phyloP scores from a whole-genome alignment of 2,113 vertebrate species.

The cattle (Bos taurus) region ARS-UCD2.0 NC_037336.1:38043001-38043500 shows the following conservation, averaged over 20 bases:
- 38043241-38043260: background rate
- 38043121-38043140: too few relatives aligned
- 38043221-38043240: background rate
- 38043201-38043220: background rate
- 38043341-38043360: background rate
- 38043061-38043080: background rate
- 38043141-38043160: too few relatives aligned
- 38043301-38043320: background rate
- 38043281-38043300: slow-evolving; percentile 12
- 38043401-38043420: background rate
- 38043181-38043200: too few relatives aligned
- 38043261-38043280: background rate
- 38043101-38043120: too few relatives aligned
- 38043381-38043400: background rate
- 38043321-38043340: background rate
- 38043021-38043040: background rate
- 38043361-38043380: background rate
- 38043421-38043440: background rate
- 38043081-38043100: background rate
- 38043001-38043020: background rate
- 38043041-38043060: background rate
- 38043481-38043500: background rate
- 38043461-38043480: background rate
- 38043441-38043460: background rate
- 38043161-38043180: too few relatives aligned